Evolutionary conservation across 2,888 invertebrate species (phyloP).

Genomic region (Tinea semifulvella): DNA sequence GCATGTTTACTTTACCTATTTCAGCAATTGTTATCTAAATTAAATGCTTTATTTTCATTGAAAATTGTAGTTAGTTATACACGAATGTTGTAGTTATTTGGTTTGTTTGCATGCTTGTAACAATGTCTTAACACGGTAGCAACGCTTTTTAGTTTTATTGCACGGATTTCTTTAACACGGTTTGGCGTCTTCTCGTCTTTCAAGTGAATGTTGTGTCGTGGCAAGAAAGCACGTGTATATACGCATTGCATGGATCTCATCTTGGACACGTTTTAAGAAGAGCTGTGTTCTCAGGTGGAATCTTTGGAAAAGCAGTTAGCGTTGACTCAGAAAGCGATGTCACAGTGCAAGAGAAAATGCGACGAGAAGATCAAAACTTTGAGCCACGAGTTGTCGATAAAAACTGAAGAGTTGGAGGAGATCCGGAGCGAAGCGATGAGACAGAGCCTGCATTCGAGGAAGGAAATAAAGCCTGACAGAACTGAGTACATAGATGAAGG

Average conservation of each 20-base stretch:
- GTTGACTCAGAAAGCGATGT: conserved; percentile 62
- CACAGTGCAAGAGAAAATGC: conserved; percentile 60
- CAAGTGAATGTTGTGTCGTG: conserved; percentile 22
- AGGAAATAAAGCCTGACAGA: conserved; percentile 53
- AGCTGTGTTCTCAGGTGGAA: conserved; percentile 63
- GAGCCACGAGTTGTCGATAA: conserved; percentile 66
- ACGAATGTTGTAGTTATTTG: background rate
- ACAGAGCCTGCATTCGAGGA: conserved; percentile 51
- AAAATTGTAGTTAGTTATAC: background rate
- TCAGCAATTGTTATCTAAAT: no score
- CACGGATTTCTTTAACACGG: conserved; percentile 25
- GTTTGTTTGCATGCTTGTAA: conserved; percentile 5
- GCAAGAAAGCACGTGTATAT: conserved; percentile 32
- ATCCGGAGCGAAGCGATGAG: conserved; percentile 53
- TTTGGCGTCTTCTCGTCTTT: conserved; percentile 16
- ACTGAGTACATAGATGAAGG: conserved; percentile 59
- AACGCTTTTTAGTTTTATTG: background rate
- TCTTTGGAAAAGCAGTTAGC: conserved; percentile 67
- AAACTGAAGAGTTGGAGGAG: conserved; percentile 60
- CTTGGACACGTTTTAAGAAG: conserved; percentile 40
- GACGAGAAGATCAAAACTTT: conserved; percentile 66
- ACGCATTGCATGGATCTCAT: conserved; percentile 27
- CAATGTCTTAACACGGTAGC: background rate
- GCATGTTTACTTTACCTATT: no score
- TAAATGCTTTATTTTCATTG: no score